Base-by-base conservation (phyloP, 2,113 vertebrate genomes). In the Coptodon rendalli region DNA sequence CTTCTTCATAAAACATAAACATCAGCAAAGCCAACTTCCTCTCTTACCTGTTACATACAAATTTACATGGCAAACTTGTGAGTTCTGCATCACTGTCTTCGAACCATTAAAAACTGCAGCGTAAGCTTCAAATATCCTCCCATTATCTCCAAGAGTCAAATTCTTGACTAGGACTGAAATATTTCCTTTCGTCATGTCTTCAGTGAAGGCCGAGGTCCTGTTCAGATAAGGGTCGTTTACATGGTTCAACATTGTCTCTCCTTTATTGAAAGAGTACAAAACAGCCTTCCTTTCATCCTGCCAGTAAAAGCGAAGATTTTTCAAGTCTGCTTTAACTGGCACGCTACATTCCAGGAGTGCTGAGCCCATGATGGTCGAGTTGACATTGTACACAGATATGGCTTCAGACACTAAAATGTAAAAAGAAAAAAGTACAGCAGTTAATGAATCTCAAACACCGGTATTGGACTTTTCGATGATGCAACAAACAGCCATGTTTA, bases 31-130 rank as follows among this genome's bases (percentile, higher is more conserved):
- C 4, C 14, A 52, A 19, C 45, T 31, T 9, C 6, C 40, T 7
- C 36, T 43, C 82, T 84, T 71, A 88, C 87, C 87, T 57, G 38
- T 83, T 14, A 84, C 52, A 52, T 88, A 43, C 16, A 88, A 9
- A 38, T 45, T 84, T 3, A 12, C 7, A 2, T 13, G 6, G 31
- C 87, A 88, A 34, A 88, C 9, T 29, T 78, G 7, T 3, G 45
- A 52, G 73, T 3, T 31, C 7, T n/a, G 6, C 27, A 52, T 19
- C 19, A 31, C 3, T 45, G 40, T 76, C 24, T 10, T 4, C 2
- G 0, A 11, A 19, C 24, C 71, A 50, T 31, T 29, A 50, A 78
- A 48, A 22, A 34, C 6, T 9, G 40, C 24, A 17, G 3, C 45
- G 7, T 40, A 61, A 19, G 19, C 78, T 6, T 59, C 9, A 36